Evolutionary conservation across 2,797 vertebrate species (phyloP).

Genomic region (Melanitta fusca): DNA sequence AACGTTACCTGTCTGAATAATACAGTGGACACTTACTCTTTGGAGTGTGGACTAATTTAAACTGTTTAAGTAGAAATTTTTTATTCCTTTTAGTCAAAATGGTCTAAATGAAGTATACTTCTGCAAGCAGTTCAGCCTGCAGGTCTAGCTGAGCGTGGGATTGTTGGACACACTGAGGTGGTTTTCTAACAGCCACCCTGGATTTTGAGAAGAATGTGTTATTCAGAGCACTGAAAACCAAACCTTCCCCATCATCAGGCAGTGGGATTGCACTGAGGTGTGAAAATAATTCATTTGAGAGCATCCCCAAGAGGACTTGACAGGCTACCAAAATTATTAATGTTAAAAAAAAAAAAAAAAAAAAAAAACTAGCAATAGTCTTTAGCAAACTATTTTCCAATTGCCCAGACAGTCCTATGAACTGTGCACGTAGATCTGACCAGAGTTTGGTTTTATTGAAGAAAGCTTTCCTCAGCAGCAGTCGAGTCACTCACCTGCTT

Average conservation of each 20-base stretch:
- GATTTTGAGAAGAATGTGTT: neutral
- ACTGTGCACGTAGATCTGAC: accelerated
- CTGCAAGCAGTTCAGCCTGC: neutral
- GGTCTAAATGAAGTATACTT: neutral
- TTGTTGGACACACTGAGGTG: neutral
- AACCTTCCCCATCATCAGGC: neutral
- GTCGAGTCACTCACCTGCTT: neutral
- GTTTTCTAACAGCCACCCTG: neutral
- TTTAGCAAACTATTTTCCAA: neutral
- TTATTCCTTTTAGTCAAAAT: neutral
- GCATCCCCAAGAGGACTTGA: neutral
- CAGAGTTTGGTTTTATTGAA: neutral
- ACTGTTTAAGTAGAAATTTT: neutral
- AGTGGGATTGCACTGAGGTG: too few species aligned
- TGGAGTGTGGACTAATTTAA: neutral
- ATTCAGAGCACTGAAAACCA: neutral
- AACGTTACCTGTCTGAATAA: neutral
- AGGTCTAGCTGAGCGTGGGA: neutral
- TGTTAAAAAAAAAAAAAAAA: neutral
- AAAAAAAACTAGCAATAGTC: neutral
- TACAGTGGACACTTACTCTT: neutral
- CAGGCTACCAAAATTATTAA: neutral
- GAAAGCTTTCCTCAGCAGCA: neutral
- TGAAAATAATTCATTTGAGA: neutral
- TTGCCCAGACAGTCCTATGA: neutral